phyloP scores from a whole-genome alignment of 2,113 vertebrate species.

The Ploceus nigricollis region DNA sequence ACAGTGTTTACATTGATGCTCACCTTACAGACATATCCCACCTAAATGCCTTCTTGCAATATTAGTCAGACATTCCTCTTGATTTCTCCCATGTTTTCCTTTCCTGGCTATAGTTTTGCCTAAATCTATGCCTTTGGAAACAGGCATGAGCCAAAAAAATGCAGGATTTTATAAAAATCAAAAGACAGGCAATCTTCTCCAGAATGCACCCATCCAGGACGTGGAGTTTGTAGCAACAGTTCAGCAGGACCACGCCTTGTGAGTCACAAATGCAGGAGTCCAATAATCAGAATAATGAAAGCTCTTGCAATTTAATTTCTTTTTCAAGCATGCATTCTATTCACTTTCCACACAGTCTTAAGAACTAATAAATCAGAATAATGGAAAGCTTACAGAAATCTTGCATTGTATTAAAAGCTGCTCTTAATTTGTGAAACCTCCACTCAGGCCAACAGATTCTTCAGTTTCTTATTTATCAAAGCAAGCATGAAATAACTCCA shows the following conservation, averaged over 20 bases:
- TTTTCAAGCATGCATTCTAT: not conserved
- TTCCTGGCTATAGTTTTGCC: not conserved
- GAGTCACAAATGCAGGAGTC: not conserved
- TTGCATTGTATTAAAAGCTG: not conserved
- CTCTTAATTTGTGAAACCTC: not conserved
- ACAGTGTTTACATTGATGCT: not conserved
- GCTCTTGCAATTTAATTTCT: not conserved
- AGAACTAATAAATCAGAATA: conserved; percentile 34
- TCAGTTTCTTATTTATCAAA: not conserved
- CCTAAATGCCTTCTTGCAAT: not conserved
- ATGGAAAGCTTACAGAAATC: conserved; percentile 16
- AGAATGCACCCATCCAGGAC: not conserved
- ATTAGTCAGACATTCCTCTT: not conserved
- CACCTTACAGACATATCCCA: not conserved
- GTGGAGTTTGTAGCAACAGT: not conserved
- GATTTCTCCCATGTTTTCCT: not conserved
- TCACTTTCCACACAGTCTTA: not conserved
- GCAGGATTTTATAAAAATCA: not conserved
- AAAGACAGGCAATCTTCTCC: not conserved
- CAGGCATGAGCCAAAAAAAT: not conserved
- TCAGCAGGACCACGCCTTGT: not conserved
- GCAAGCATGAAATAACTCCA: not conserved
- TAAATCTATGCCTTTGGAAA: not conserved
- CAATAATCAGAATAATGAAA: not conserved
- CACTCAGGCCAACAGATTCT: not conserved